A percentile compares a stretch with the other conserved stretches of the same genome.
Evolutionary conservation across 2,888 invertebrate genomes (phyloP).

Genomic region (Pseudococcus jackbeardsleyi): DNA sequence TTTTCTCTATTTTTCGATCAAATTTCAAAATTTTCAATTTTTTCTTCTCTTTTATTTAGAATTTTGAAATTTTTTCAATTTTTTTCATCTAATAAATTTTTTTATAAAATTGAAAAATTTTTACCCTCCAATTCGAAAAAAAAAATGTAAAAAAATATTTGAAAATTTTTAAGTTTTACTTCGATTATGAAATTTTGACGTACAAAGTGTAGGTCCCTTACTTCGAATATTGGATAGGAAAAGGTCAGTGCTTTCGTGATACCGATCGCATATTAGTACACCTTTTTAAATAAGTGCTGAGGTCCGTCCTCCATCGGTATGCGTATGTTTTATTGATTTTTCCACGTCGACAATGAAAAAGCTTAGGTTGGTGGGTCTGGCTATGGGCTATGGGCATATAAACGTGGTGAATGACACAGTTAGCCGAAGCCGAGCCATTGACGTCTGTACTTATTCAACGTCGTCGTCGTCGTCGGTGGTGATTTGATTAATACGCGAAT

Average conservation of each 20-base stretch:
- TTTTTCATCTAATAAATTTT: too few relatives aligned
- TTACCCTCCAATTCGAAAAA: too few relatives aligned
- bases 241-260: conserved; percentile 17
- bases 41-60: too few relatives aligned
- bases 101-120: too few relatives aligned
- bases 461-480: background rate
- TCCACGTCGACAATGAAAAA: background rate
- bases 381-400: background rate
- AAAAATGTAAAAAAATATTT: too few relatives aligned
- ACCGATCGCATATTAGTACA: background rate
- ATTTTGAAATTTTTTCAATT: too few relatives aligned
- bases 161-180: too few relatives aligned
- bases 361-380: background rate
- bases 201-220: too few relatives aligned
- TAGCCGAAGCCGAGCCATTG: background rate
- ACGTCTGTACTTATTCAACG: background rate
- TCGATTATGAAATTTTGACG: too few relatives aligned
- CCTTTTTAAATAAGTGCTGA: background rate
- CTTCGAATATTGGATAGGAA: background rate
- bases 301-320: background rate
- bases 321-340: conserved; percentile 17
- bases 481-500: background rate
- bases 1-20: too few relatives aligned
- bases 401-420: conserved; percentile 4
- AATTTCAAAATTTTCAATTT: too few relatives aligned